Evolutionary conservation across 2,113 vertebrate species (phyloP).

Genomic region (Charadrius vociferus): DNA sequence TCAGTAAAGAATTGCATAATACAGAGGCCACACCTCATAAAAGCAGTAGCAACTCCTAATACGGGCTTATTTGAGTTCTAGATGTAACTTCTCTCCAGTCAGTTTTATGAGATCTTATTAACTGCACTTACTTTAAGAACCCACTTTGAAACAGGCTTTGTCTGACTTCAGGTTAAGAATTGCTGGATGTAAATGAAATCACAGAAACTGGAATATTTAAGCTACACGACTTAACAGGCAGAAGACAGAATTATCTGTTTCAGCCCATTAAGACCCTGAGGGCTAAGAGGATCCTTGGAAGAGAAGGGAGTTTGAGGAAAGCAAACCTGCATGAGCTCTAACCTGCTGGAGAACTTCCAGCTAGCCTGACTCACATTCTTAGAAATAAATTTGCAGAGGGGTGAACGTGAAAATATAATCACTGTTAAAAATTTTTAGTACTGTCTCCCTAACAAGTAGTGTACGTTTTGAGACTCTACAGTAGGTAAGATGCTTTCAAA

Average conservation of each 20-base stretch:
- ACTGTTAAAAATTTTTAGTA: not conserved
- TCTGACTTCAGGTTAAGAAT: not conserved
- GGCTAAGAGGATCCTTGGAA: not conserved
- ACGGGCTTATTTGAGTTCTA: not conserved
- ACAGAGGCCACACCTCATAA: not conserved
- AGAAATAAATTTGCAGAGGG: not conserved
- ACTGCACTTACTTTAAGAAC: not conserved
- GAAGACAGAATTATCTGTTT: not conserved
- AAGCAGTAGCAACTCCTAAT: not conserved
- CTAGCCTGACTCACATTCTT: not conserved
- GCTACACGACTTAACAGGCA: not conserved
- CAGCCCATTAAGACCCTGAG: not conserved
- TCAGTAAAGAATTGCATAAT: not conserved
- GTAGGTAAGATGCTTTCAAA: not conserved
- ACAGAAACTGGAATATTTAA: not conserved
- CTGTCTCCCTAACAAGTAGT: not conserved
- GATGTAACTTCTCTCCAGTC: not conserved
- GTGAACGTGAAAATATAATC: not conserved
- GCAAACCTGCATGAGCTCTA: not conserved
- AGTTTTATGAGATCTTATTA: not conserved
- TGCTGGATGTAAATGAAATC: not conserved
- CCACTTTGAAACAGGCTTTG: not conserved
- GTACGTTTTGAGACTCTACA: not conserved
- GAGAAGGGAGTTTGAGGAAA: not conserved
- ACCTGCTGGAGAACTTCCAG: not conserved